Base-by-base conservation (phyloP, 2,888 invertebrate genomes). In the Drosophila kuntzei region DNA sequence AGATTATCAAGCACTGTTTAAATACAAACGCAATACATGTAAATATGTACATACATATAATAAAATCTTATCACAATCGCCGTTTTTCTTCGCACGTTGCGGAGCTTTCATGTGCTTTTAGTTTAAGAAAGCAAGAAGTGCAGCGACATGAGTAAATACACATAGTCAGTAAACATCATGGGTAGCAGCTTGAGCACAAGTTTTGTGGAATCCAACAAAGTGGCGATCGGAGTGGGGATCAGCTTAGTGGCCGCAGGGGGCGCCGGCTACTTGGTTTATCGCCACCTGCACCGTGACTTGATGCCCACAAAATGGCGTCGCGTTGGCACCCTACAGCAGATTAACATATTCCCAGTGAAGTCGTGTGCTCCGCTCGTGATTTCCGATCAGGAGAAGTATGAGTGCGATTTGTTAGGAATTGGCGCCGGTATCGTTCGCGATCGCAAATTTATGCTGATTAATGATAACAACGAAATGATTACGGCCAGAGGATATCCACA, bases 241-340 rank as follows among this genome's bases (percentile, higher is more conserved):
- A 80, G 90, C 9, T 53, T 89, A 3, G 71, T 83, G 1, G 79
- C 73, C 5, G 50, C 81, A 5, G 78, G 90, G 0, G 85, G 90
- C 0, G 79, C 85, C 1, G 80, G 88, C 0, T 91, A 88, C 50
- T 58, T 82, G 12, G 74, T 81, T 9, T 89, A 86, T 37, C 89
- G 83, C 16, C 81, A 82, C 29, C 53, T 76, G 2, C 84, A 83
- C 25, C 82, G 85, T 2, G 91, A 91, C 62, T 14, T 71, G 0
- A 86, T 90, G 68, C 91, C 91, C 0, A 18, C 91, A n/a, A 89
- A 90, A 62, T 91, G 91, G 91, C 87, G 87, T 16, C 82, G 90
- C 1, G 76, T 91, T 3, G 91, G 91, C 7, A 87, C 76, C 1
- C 37, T 91, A 29, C 73, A 90, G 11, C 74, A 82, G 32, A 64